phyloP scores from a whole-genome alignment of 1,140 invertebrate genomes.

The Lasaia peninsularis region DNA sequence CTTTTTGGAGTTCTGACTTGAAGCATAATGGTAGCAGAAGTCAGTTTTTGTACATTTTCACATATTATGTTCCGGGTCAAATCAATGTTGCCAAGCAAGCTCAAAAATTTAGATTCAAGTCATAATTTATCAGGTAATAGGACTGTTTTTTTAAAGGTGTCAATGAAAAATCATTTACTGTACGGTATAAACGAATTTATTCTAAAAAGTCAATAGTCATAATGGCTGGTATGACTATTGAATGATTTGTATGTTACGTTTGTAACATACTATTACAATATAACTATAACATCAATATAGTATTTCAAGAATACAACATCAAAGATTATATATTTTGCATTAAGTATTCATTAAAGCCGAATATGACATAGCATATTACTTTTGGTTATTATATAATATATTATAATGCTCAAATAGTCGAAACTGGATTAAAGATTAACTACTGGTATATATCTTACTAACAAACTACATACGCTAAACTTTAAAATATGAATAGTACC shows the following conservation, averaged over 20 bases:
- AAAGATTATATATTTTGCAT: constrained; percentile 5
- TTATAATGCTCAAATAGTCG: background rate
- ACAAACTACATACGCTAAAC: background rate
- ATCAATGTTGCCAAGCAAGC: no score
- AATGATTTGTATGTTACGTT: no score
- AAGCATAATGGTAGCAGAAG: no score
- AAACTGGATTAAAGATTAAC: background rate
- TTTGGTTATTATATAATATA: background rate
- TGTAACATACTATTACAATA: constrained; percentile 32
- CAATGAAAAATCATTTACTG: constrained; percentile 43
- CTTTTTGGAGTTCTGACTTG: no score
- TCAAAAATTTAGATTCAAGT: no score
- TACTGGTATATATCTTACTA: background rate
- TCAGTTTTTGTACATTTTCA: no score
- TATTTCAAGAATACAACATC: background rate
- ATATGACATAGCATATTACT: background rate
- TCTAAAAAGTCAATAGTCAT: constrained; percentile 65
- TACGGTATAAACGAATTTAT: constrained; percentile 55
- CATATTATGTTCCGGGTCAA: no score
- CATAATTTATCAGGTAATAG: no score
- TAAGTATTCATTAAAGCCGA: constrained; percentile 2
- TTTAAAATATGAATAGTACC: background rate
- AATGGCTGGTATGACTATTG: constrained; percentile 73
- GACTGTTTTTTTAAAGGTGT: no score
- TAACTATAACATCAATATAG: constrained; percentile 26